Base-by-base conservation (phyloP, 2,797 vertebrate species). In the Gobionotothen gibberifrons region DNA sequence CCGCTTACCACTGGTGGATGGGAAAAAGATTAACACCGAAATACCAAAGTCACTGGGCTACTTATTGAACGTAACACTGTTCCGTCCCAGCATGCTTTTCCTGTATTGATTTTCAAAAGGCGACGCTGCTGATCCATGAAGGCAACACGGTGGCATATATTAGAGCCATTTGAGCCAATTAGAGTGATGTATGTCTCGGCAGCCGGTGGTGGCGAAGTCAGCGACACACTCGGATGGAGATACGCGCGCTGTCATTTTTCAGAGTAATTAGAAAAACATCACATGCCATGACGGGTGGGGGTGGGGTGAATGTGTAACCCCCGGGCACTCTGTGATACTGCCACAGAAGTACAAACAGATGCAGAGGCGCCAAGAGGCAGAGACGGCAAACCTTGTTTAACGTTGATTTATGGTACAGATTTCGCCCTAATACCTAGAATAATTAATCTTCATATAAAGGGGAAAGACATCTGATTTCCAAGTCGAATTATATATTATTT, bases 241-340 rank as follows among this genome's bases (percentile, higher is more conserved):
- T n/a, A n/a, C 59, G 51, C 78, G 36, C 78, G 56, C 61, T 26
- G 40, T 91, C 76, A 89, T 93, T 91, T 94, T 86, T 93, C 88
- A 90, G 82, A 90, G 88, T 93, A 93, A 93, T 94, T 93, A 93
- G 78, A 91, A 92, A 92, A 91, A 90, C 88, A 91, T 91, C 84
- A 83, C 64, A 79, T 60, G 86, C 64, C 54, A 55, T 58, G 72
- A 72, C 72, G 72, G 58, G 69, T 42, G 60, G 42, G 78, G 69
- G 73, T 13, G 67, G 75, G 71, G 44, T 58, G 70, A 79, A 66
- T 32, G 56, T 53, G 67, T 72, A 78, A 90, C 82, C 85, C 71
- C 70, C 70, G 72, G 74, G 81, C 75, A 75, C 39, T 58, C 69
- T 66, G 17, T 17, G 72, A 79, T 52, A 74, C 51, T 65, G 49